phyloP scores from a whole-genome alignment of 2,888 invertebrate genomes.

The Bombylius discolor region DNA sequence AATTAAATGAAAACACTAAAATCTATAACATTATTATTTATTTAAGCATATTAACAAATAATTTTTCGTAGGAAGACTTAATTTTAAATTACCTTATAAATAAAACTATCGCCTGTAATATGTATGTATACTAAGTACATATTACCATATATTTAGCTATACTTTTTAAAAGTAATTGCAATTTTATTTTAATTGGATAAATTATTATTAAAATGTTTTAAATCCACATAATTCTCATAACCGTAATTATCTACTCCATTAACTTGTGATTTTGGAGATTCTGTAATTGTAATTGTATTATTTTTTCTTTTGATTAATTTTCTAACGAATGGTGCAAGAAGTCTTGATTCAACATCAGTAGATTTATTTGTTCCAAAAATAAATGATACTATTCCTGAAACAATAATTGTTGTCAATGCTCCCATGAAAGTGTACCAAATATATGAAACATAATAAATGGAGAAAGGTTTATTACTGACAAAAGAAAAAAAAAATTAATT shows the following conservation, averaged over 20 bases:
- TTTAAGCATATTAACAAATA: too few species aligned
- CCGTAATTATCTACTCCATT: neutral
- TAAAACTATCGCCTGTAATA: too few species aligned
- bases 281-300: neutral
- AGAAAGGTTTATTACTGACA: slow-evolving; percentile 21
- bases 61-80: too few species aligned
- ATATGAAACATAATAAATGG: slow-evolving; percentile 59
- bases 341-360: slow-evolving; percentile 42
- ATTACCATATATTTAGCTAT: too few species aligned
- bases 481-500: slow-evolving; percentile 22
- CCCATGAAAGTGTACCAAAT: slow-evolving; percentile 63
- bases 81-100: too few species aligned
- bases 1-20: too few species aligned
- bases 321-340: slow-evolving; percentile 59
- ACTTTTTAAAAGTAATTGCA: too few species aligned
- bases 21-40: too few species aligned
- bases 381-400: slow-evolving; percentile 42
- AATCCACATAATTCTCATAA: neutral
- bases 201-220: neutral
- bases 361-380: slow-evolving; percentile 41
- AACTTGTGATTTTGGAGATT: neutral
- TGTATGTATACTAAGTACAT: neutral
- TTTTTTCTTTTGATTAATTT: slow-evolving; percentile 31
- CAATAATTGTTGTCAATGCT: slow-evolving; percentile 41
- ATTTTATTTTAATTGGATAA: too few species aligned